A percentile compares a stretch with the other conserved stretches of the same genome.
Conservation (phyloP, 2,888 invertebrate genomes). For the Eumerus sabulonum region DNA sequence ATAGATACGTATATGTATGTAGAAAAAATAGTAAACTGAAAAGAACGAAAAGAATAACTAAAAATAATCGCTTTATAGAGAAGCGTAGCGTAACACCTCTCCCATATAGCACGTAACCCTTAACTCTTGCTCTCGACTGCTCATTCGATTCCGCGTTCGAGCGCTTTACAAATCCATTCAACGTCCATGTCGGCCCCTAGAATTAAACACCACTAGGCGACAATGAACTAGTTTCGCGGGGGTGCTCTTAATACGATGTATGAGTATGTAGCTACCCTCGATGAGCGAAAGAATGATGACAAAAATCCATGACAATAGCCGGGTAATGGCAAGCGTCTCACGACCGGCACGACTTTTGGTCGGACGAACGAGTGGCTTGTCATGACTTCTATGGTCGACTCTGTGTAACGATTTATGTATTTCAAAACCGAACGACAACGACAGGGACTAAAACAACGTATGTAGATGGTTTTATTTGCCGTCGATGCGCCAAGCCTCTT, state of each 20-base stretch:
- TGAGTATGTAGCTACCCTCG: neutral
- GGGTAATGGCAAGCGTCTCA: conserved; percentile 1
- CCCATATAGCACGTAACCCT: conserved; percentile 25
- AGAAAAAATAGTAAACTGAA: conserved; percentile 8
- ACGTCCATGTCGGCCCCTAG: conserved; percentile 16
- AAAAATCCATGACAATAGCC: neutral
- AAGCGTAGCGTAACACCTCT: conserved; percentile 32
- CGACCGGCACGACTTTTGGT: neutral
- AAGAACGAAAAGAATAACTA: conserved; percentile 35
- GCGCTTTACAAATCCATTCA: no score
- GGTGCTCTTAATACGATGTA: conserved; percentile 26
- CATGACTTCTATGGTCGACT: neutral
- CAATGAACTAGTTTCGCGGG: conserved; percentile 37
- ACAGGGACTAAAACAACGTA: no score
- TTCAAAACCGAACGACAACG: conserved; percentile 48
- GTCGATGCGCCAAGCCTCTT: conserved; percentile 57
- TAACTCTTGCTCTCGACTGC: conserved; percentile 39
- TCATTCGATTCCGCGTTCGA: conserved; percentile 50
- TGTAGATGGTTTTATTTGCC: conserved; percentile 36
- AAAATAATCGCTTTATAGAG: conserved; percentile 51
- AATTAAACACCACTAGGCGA: neutral
- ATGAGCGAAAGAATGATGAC: conserved; percentile 5
- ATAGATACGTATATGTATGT: neutral
- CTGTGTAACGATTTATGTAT: conserved; percentile 23
- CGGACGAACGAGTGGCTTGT: neutral